These are phyloP conservation scores for Decapterus maruadsi DNA, from an alignment of 2,797 vertebrate genomes.

Conservation along the genomic window DNA sequence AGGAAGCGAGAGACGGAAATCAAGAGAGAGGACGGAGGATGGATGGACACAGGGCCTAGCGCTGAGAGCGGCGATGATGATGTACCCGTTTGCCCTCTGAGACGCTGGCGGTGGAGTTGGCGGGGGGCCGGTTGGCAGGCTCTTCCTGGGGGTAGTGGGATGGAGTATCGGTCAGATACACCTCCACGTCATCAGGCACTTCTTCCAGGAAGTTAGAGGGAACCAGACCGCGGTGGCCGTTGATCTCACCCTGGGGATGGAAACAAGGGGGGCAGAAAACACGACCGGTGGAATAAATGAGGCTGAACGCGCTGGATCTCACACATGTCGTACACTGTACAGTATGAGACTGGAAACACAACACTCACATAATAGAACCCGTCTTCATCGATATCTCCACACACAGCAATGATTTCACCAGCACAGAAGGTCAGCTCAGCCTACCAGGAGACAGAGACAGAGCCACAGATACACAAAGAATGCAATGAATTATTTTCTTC, in stretches of 20 bases:
- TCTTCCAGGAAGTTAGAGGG: constrained; percentile 99
- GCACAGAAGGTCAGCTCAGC: constrained; percentile 97
- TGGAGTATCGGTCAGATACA: constrained; percentile 94
- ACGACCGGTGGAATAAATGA: not conserved
- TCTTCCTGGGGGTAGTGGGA: constrained; percentile 87
- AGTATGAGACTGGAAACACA: not conserved
- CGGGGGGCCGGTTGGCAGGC: constrained; percentile 68
- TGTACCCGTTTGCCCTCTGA: constrained; percentile 97
- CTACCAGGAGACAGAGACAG: constrained; percentile 76
- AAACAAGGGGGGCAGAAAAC: not conserved
- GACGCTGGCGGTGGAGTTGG: constrained; percentile 61
- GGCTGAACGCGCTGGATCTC: not conserved
- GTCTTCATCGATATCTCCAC: constrained; percentile 97
- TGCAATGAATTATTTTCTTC: not conserved
- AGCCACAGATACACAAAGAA: constrained; percentile 37
- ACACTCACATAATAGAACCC: constrained; percentile 97
- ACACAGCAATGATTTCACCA: constrained; percentile 96
- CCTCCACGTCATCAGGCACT: constrained; percentile 99
- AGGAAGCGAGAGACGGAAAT: constrained; percentile 83
- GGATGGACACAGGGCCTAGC: constrained; percentile 87
- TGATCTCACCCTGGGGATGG: constrained; percentile 91
- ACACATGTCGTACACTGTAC: not conserved
- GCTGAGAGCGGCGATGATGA: constrained; percentile 80
- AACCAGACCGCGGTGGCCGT: constrained; percentile 95
- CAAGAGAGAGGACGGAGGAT: constrained; percentile 85